Conservation (phyloP, 2,888 invertebrate species). For the Hydropsyche betteni region DNA sequence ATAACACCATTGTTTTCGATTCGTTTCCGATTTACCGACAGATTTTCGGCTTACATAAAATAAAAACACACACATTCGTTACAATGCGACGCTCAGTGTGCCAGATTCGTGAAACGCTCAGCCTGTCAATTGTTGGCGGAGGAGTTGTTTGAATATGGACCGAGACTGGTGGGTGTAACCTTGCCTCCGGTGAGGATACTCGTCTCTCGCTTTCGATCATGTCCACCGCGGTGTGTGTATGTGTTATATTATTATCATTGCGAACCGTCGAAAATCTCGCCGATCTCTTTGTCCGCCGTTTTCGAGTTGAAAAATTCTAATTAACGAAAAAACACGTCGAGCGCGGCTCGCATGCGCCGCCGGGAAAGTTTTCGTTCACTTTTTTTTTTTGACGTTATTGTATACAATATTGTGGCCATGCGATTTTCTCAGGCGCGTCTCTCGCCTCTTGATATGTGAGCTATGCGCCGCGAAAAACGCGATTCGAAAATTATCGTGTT, state of each 20-base stretch:
- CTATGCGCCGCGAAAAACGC: neutral
- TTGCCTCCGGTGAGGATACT: slow-evolving; percentile 16
- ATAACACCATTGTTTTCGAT: too few relatives aligned
- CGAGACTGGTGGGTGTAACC: slow-evolving; percentile 25
- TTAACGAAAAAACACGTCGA: neutral
- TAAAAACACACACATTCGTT: too few relatives aligned
- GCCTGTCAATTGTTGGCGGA: slow-evolving; percentile 31
- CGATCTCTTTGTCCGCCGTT: neutral
- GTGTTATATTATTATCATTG: too few relatives aligned
- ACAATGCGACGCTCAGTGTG: neutral
- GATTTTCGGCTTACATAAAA: too few relatives aligned
- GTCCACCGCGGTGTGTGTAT: too few relatives aligned
- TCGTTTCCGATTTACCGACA: too few relatives aligned
- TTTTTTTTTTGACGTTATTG: neutral
- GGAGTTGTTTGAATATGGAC: slow-evolving; percentile 22
- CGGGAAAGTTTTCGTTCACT: slow-evolving; percentile 22
- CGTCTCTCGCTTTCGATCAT: too few relatives aligned
- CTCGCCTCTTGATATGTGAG: neutral
- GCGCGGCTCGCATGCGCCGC: slow-evolving; percentile 1
- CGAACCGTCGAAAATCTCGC: too few relatives aligned
- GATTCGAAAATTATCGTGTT: too few relatives aligned
- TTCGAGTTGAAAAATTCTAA: slow-evolving; percentile 21
- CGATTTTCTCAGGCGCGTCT: slow-evolving; percentile 5
- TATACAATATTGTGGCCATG: neutral
- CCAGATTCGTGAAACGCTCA: neutral